Evolutionary conservation across 2,797 vertebrate species (phyloP).

Genomic region (Trichosurus vulpecula): DNA sequence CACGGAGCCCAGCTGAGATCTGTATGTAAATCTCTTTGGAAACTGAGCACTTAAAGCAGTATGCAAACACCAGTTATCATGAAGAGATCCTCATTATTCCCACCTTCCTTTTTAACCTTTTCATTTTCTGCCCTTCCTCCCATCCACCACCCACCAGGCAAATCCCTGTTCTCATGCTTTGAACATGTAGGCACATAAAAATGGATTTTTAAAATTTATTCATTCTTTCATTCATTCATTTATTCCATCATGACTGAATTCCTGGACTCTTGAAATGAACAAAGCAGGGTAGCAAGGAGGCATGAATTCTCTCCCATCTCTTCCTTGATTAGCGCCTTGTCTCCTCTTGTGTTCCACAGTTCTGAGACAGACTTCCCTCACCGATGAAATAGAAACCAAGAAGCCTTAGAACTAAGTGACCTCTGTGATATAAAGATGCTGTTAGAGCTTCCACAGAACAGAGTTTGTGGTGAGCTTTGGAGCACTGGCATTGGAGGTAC

Average conservation of each 20-base stretch:
- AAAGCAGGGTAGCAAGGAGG: background rate
- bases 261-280: background rate
- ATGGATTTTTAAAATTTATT: background rate
- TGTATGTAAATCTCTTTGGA: background rate
- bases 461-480: background rate
- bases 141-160: background rate
- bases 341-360: background rate
- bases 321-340: background rate
- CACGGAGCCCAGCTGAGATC: background rate
- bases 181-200: background rate
- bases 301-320: background rate
- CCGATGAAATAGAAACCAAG: background rate
- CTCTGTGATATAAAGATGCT: background rate
- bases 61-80: background rate
- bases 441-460: background rate
- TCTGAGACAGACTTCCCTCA: background rate
- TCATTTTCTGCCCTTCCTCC: background rate
- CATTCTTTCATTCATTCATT: background rate
- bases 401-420: background rate
- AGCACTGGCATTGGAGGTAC: background rate
- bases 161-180: background rate
- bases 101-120: background rate
- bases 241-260: background rate
- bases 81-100: background rate
- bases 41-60: background rate